phyloP scores from a whole-genome alignment of 2,113 vertebrate species.

The Dascyllus trimaculatus region DNA sequence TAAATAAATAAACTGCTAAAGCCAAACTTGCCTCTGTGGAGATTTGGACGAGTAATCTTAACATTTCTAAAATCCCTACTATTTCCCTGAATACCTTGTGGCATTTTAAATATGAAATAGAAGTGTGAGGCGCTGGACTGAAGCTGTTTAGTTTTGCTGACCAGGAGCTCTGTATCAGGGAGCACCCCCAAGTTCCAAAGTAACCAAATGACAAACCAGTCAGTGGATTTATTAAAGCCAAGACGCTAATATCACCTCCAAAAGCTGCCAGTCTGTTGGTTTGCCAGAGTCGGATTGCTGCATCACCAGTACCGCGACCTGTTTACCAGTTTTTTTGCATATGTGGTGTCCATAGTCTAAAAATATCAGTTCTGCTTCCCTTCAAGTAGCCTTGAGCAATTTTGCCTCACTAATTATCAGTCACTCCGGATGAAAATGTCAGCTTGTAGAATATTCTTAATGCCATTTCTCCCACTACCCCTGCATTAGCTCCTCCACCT shows the following conservation, averaged over 20 bases:
- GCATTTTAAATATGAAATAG: no score
- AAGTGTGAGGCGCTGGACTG: no score
- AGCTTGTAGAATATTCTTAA: not conserved
- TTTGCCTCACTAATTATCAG: not conserved
- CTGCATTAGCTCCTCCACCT: not conserved
- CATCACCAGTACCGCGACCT: constrained; percentile 24
- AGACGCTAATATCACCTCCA: constrained; percentile 8
- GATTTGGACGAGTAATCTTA: no score
- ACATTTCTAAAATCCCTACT: no score
- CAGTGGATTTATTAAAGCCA: not conserved
- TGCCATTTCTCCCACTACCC: not conserved
- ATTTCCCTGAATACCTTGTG: not conserved
- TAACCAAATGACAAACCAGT: not conserved
- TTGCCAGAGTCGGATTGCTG: constrained; percentile 18
- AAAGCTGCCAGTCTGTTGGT: not conserved
- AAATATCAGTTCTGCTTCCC: not conserved
- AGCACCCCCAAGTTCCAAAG: constrained; percentile 6
- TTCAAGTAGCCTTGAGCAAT: not conserved
- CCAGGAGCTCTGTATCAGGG: no score
- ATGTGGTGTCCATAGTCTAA: constrained; percentile 2
- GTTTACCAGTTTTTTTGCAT: constrained; percentile 26
- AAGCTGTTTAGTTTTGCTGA: no score
- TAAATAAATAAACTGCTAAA: no score
- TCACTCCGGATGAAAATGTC: not conserved
- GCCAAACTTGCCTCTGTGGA: no score